Conservation (phyloP, 1,140 invertebrate genomes). For the Drosophila suzukii region DNA sequence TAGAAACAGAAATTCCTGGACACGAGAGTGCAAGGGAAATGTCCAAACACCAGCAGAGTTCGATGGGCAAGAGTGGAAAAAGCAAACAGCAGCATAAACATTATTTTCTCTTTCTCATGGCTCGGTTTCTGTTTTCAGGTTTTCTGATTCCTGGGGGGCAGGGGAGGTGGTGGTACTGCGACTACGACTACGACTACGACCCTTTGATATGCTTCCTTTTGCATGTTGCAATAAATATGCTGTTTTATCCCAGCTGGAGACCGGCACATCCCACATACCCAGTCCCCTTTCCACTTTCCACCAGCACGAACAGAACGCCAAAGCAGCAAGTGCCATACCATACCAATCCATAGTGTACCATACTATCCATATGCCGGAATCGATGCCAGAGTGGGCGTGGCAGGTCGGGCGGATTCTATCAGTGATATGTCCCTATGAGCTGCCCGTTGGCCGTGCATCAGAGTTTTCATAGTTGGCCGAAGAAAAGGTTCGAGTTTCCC, state of each 20-base stretch:
- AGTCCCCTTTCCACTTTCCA: not conserved
- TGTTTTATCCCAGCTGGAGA: constrained; percentile 67
- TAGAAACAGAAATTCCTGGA: constrained; percentile 49
- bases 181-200: constrained; percentile 7
- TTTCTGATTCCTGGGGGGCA: constrained; percentile 16
- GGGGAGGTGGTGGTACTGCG: not conserved
- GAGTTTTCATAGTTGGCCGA: constrained; percentile 2
- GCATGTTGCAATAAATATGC: constrained; percentile 82
- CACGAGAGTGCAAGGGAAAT: constrained; percentile 13
- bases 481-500: constrained; percentile 34
- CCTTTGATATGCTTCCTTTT: constrained; percentile 79
- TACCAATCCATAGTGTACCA: not conserved
- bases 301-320: constrained; percentile 35
- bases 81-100: constrained; percentile 81
- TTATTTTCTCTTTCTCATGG: constrained; percentile 75
- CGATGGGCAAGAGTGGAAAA: constrained; percentile 72
- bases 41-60: constrained; percentile 34
- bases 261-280: not conserved
- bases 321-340: constrained; percentile 9
- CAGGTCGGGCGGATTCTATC: constrained; percentile 11
- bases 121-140: constrained; percentile 43
- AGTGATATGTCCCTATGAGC: constrained; percentile 29
- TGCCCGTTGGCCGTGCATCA: constrained; percentile 7
- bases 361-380: constrained; percentile 4
- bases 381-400: constrained; percentile 2